Evolutionary conservation across 1,140 invertebrate species (phyloP).

Genomic region (Rhizoglyphus robini): DNA sequence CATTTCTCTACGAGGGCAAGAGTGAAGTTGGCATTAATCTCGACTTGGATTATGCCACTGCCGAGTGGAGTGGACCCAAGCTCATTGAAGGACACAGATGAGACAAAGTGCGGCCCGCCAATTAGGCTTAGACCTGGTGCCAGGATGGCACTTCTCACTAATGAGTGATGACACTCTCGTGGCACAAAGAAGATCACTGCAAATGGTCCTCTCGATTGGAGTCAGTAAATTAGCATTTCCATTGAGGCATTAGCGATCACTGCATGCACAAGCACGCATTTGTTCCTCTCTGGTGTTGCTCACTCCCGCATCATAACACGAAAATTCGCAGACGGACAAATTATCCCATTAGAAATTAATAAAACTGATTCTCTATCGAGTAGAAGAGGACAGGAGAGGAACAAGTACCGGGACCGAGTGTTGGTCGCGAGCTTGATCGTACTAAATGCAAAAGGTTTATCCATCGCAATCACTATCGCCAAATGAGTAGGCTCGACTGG

Average conservation of each 20-base stretch:
- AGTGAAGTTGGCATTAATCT: neutral
- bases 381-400: no score
- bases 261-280: neutral
- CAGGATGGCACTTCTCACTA: neutral
- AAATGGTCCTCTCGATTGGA: neutral
- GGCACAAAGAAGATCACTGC: neutral
- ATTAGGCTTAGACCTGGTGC: constrained; percentile 2
- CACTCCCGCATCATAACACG: no score
- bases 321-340: no score
- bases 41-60: neutral
- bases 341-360: no score
- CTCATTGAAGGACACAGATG: neutral
- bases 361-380: no score
- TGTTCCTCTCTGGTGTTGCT: neutral
- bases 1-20: neutral
- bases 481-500: no score
- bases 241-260: neutral
- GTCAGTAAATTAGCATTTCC: neutral
- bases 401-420: no score
- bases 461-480: no score
- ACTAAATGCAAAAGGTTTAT: no score
- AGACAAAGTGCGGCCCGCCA: neutral
- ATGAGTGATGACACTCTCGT: constrained; percentile 6
- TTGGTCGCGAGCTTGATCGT: no score
- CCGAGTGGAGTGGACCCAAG: neutral